Conservation (phyloP, 2,888 invertebrate genomes). For the Drosophila atripex region DNA sequence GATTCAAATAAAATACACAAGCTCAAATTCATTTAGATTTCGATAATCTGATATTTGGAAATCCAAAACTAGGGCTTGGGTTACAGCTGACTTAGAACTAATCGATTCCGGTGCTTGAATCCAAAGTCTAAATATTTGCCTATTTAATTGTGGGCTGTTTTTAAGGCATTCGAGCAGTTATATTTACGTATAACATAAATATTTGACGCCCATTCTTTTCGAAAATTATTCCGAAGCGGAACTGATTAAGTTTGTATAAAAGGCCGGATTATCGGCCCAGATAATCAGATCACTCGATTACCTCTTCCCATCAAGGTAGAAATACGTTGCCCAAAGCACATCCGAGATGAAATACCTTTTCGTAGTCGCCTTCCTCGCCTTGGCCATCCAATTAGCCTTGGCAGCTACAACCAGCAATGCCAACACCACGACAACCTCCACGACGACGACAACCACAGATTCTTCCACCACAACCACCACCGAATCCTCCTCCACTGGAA, state of each 20-base stretch:
- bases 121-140: neutral
- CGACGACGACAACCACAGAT: neutral
- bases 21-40: neutral
- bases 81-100: neutral
- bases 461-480: no score
- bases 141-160: neutral
- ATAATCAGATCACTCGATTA: constrained; percentile 10
- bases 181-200: neutral
- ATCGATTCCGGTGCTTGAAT: neutral
- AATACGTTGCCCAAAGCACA: neutral
- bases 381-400: constrained; percentile 21
- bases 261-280: neutral
- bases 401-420: neutral
- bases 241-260: neutral
- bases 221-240: neutral
- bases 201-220: neutral
- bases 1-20: neutral
- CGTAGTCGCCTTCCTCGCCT: constrained; percentile 8
- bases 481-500: constrained; percentile 3
- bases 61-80: neutral
- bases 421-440: neutral
- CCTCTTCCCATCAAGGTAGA: neutral
- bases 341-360: constrained; percentile 24
- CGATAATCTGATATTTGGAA: neutral
- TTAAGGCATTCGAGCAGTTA: neutral